Evolutionary conservation across 2,797 vertebrate genomes (phyloP).

Genomic region (Sciaenops ocellatus): DNA sequence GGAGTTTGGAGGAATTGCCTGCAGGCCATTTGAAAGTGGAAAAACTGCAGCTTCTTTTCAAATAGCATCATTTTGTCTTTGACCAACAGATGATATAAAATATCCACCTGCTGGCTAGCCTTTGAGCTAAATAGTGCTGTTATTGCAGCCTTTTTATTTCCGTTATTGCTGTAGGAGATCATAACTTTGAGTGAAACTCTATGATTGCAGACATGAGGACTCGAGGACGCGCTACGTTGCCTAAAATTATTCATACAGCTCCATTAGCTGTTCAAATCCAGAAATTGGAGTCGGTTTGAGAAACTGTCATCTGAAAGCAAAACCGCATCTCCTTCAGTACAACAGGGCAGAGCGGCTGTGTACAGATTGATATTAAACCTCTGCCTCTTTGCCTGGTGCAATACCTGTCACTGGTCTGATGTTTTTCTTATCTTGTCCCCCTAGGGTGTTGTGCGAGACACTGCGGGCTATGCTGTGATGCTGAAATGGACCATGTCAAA

Average conservation of each 20-base stretch:
- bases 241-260: conserved; percentile 12
- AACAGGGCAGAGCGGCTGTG: background rate
- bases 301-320: conserved; percentile 12
- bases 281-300: conserved; percentile 4
- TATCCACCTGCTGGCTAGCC: conserved; percentile 46
- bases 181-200: conserved; percentile 25
- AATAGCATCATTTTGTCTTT: conserved; percentile 52
- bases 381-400: conserved; percentile 1
- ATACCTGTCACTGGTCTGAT: conserved; percentile 44
- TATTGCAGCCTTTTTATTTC: conserved; percentile 18
- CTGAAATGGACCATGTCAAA: conserved; percentile 98
- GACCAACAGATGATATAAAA: conserved; percentile 50
- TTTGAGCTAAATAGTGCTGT: conserved; percentile 39
- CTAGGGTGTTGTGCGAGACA: conserved; percentile 94
- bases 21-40: conserved; percentile 32
- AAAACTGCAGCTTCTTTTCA: conserved; percentile 25
- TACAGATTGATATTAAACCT: conserved; percentile 45
- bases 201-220: background rate
- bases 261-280: background rate
- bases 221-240: background rate
- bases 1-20: conserved; percentile 34
- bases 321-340: background rate
- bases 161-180: conserved; percentile 12
- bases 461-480: conserved; percentile 96
- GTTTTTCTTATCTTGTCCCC: conserved; percentile 57